Base-by-base conservation (phyloP, 2,113 vertebrate species). In the Neotoma lepida region DNA sequence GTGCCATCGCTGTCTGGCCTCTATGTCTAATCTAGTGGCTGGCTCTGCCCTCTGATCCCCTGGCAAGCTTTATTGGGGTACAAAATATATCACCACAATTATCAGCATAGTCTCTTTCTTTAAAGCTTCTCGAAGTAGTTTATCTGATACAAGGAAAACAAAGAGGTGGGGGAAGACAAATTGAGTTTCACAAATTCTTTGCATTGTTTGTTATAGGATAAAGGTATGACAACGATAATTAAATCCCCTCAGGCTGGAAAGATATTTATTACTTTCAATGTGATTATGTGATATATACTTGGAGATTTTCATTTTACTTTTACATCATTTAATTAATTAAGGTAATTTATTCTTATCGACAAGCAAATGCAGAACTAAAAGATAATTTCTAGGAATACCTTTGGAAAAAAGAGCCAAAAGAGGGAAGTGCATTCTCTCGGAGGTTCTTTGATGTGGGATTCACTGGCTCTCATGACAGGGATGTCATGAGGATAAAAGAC, bases 141-240 rank as follows among this genome's bases (percentile, higher is more conserved):
- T 86, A 92, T 94, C 63, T 91, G 9, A 17, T 86, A 35, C 30
- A 93, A 88, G 26, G n/a, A 93, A 93, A 86, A 6, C 6, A 73
- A 94, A 41, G 30, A 86, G 0, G 63, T 80, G 51, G 41, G 86
- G 46, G 78, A 66, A 89, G 41, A 89, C 51, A 94, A 94, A 86
- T 33, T 61, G 80, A 93, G 14, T 61, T 80, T 71, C 63, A 76
- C 12, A 95, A 80, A 56, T 64, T 77, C 9, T 96, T 97, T 49
- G 0, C 35, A 80, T 63, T 63, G 4, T 30, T 81, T 71, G 33
- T 91, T 95, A 4, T 63, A 89, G 8, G 28, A 54, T 92, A 70
- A 94, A 92, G 88, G 3, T 74, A 94, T 66, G 41, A 49, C 39
- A 90, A 74, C 58, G 88, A 24, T 77, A 88, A 33, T 77, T 93